Conservation (phyloP, 2,888 invertebrate genomes). For the Drosophila eohydei region DNA sequence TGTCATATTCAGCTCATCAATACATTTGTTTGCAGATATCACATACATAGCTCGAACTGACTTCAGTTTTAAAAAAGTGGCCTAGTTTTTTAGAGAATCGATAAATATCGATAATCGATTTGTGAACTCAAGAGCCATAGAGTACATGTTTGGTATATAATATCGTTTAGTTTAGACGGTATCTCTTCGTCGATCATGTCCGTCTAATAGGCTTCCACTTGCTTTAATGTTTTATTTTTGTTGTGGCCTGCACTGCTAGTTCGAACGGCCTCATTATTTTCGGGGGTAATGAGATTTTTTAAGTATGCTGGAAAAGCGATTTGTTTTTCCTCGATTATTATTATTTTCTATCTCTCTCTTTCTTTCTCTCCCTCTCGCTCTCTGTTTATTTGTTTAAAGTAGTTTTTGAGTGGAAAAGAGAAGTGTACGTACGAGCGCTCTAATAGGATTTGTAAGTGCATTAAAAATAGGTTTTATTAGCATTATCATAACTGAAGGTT, state of each 20-base stretch:
- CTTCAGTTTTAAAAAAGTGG: too few relatives aligned
- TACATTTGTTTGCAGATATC: too few relatives aligned
- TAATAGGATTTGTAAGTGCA: slow-evolving; percentile 37
- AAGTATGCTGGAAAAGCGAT: slow-evolving; percentile 36
- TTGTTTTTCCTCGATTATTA: slow-evolving; percentile 38
- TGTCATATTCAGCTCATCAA: too few relatives aligned
- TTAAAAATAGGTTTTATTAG: slow-evolving; percentile 20
- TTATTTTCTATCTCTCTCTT: not conserved
- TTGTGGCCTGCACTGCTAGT: slow-evolving; percentile 50
- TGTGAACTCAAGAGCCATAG: not conserved
- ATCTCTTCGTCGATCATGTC: not conserved
- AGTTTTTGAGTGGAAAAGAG: slow-evolving; percentile 22
- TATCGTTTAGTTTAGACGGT: slow-evolving; percentile 5
- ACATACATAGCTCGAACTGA: too few relatives aligned
- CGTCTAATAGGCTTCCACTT: not conserved
- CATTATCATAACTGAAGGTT: slow-evolving; percentile 25
- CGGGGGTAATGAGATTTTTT: slow-evolving; percentile 64
- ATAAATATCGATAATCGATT: too few relatives aligned
- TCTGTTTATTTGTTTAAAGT: slow-evolving; percentile 31
- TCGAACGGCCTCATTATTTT: slow-evolving; percentile 58
- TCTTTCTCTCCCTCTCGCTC: not conserved
- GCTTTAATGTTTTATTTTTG: slow-evolving; percentile 4
- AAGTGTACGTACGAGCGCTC: slow-evolving; percentile 4
- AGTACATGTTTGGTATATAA: not conserved
- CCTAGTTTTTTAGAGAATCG: too few relatives aligned